Evolutionary conservation across 35 echinoderm and acorn worm species (phyloP), one percentile per base, ranked within the genome.

Genomic region (Patiria miniata): DNA sequence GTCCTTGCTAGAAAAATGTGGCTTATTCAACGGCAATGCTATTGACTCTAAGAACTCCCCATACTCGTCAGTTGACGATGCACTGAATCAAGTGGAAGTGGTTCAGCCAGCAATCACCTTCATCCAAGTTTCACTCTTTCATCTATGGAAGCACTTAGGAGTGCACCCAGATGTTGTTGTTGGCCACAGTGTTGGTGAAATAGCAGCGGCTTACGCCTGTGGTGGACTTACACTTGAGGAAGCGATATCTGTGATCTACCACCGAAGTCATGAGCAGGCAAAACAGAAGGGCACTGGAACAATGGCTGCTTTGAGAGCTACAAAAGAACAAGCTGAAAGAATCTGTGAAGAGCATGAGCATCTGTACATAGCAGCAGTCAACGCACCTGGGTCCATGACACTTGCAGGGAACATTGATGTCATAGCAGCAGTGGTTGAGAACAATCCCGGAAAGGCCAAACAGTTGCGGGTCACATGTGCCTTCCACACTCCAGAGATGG

Each of bases 401-500:
- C 85, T 97, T 36, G 95, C 92, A 78, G 95, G 95, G 23, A 88
- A 86, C 40, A 89, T 32, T 4, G 85, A 93, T 32, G 85, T 68
- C 36, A 94, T 97, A 59, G 81, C 89, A 34, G 79, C 79, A 68
- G 91, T 97, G 77, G 81, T 78, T 44, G 86, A 89, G 17, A 93
- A 94, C 51, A 90, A 89, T 42, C 87, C 89, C 61, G 89, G 87
- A 5, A 91, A 90, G 17, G 87, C 90, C 51, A 94, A 89, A 73
- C 89, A 98, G 39, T 68, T 98, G 32, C 83, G 95, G 18, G 92
- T 94, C 2, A 87, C 83, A 28, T 98, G 95, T 83, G 92, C 95
- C 10, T 98, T 98, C 80, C 95, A 98, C 61, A 98, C 95, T 65
- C 95, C 95, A 0, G 86, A 88, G 19, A 98, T 98, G 95, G 95